Evolutionary conservation across 2,797 vertebrate genomes (phyloP).

Genomic region (Mormyrus hasselquistii): DNA sequence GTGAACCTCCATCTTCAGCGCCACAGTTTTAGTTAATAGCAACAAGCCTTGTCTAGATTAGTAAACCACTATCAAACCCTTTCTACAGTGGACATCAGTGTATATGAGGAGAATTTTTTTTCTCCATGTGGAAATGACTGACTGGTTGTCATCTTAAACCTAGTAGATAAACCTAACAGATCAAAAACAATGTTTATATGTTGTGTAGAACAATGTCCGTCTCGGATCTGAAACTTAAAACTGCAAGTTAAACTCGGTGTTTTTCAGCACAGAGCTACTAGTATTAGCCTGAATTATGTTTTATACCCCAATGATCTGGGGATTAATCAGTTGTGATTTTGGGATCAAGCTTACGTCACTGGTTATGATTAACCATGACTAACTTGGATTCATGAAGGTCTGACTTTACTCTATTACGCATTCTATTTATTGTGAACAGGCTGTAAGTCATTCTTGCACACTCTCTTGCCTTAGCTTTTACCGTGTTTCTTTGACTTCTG

Average conservation of each 20-base stretch:
- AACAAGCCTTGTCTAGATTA: not conserved
- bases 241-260: not conserved
- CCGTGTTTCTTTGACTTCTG: not conserved
- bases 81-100: not conserved
- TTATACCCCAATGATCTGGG: not conserved
- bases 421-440: not conserved
- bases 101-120: not conserved
- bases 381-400: not conserved
- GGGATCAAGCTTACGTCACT: not conserved
- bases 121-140: not conserved
- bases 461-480: not conserved
- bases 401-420: not conserved
- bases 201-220: not conserved
- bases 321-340: not conserved
- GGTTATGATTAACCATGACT: not conserved
- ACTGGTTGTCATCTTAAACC: not conserved
- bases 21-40: not conserved
- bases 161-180: not conserved
- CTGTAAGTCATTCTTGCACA: not conserved
- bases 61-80: not conserved
- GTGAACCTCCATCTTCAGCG: not conserved
- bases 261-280: not conserved
- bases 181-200: not conserved
- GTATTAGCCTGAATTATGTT: not conserved
- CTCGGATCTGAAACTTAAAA: not conserved